Base-by-base conservation (phyloP, 2,888 invertebrate genomes). In the Pandemis corylana region DNA sequence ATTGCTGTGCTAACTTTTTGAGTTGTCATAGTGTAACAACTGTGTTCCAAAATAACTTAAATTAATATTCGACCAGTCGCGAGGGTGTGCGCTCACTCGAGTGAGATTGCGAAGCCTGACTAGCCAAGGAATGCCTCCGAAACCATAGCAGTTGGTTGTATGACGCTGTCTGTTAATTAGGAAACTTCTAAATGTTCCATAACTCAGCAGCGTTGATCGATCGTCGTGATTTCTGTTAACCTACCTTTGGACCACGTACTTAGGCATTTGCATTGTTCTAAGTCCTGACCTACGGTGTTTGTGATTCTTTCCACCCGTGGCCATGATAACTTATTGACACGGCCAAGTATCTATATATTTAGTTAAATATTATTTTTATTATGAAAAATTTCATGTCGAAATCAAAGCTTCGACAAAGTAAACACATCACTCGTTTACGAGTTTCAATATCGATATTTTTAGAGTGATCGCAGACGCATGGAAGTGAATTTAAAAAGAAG, bases 361-460 rank as follows among this genome's bases (percentile, higher is more conserved):
- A 46, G 46, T 51, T 51, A n/a, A 13, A 5, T n/a, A 51, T 51
- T 46, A 6, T 51, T 51, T 56, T 7, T 9, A 7, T 15, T 36
- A 46, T 56, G 46, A 64, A 68, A 62, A 53, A 6, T 13, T 69
- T 69, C 69, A 53, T 15, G 62, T 51, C 66, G 61, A 13, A 20
- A 20, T 65, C 36, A 7, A 42, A 46, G 42, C 68, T 64, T 63
- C 70, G 51, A 56, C 36, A 71, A 67, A 59, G 67, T 67, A 75
- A 75, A 75, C 75, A 75, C 62, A 67, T 71, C 74, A 66, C 51
- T 66, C 51, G 59, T 66, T 75, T 62, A 75, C 70, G 71, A 71
- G 67, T 67, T 71, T 70, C 67, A 67, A 67, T 75, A 67, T 66
- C 53, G 53, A 62, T 75, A 75, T 75, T 71, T 75, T 71, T 75